Base-by-base conservation (phyloP, 1,140 invertebrate genomes). In the Panulirus ornatus region DNA sequence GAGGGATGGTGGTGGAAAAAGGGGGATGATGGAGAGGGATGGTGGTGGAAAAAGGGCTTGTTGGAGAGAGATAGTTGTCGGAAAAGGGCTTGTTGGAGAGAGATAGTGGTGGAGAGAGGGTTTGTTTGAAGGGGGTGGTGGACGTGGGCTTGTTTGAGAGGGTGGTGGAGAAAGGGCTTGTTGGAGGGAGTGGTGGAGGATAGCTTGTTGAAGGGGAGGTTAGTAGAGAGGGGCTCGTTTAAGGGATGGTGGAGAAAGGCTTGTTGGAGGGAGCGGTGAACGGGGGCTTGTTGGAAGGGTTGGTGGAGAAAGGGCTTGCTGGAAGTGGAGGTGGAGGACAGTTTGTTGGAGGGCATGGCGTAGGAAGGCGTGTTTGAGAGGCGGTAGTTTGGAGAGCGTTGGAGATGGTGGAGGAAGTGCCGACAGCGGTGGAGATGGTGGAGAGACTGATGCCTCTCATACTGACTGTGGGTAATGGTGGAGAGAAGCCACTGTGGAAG, bases 21-120 rank as follows among this genome's bases (percentile, higher is more conserved):
- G 42, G 30, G 42, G 66, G 2, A 34, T 30, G 66, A n/a, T n/a
- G 36, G 70, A 73, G 70, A 73, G 70, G 42, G 70, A 73, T 34
- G 42, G 70, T 38, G 70, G 42, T 34, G 42, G 70, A 73, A 38
- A 73, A 38, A 73, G 70, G 42, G 70, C n/a, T n/a, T n/a, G n/a
- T n/a, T n/a, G n/a, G n/a, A n/a, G n/a, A 73, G 70, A 73, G 70
- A 63, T 70, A 34, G 16, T 70, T 70, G 27, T 30, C 27, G 66
- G 27, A 34, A 30, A 22, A 9, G 66, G n/a, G 22, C 27, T 30
- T 30, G 27, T n/a, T n/a, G 36, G 66, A 34, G 27, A 70, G 2
- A 70, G 3, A 9, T 11, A 34, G 66, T 30, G 66, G 66, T 30
- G 66, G 66, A 70, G 66, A 34, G 36, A 22, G 66, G 36, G n/a